phyloP scores from a whole-genome alignment of 2,797 vertebrate genomes.

The Serranus cabrilla region DNA sequence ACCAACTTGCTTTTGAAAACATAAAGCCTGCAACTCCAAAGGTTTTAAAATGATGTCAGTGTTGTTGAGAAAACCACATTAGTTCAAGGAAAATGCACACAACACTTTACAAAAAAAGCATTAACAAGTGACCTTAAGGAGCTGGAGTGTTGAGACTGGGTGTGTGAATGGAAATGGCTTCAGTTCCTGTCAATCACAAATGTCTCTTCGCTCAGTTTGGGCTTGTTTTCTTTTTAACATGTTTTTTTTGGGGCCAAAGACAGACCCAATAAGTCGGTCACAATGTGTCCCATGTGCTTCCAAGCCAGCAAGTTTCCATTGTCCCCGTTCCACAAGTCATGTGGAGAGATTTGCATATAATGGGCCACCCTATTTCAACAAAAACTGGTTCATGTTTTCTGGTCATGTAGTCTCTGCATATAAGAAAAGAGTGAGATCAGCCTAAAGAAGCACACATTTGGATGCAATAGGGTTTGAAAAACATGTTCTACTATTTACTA shows the following conservation, averaged over 20 bases:
- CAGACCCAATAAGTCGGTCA: constrained; percentile 50
- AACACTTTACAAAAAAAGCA: neutral
- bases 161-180: constrained; percentile 15
- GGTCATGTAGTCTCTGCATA: constrained; percentile 25
- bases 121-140: constrained; percentile 7
- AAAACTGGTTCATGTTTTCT: constrained; percentile 21
- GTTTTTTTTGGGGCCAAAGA: constrained; percentile 28
- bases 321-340: constrained; percentile 57
- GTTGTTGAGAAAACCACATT: constrained; percentile 36
- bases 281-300: constrained; percentile 49
- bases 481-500: neutral
- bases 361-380: constrained; percentile 38
- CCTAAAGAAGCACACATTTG: constrained; percentile 11
- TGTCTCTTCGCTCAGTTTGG: constrained; percentile 12
- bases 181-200: constrained; percentile 29
- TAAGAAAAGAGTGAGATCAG: neutral
- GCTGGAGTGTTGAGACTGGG: neutral
- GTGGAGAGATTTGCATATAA: constrained; percentile 49
- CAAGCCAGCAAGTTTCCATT: constrained; percentile 56
- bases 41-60: constrained; percentile 40
- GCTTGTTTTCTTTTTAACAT: neutral
- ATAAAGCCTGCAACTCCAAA: constrained; percentile 4
- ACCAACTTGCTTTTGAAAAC: constrained; percentile 29
- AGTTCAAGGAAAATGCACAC: constrained; percentile 29
- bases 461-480: neutral